Base-by-base conservation (phyloP, 2,888 invertebrate genomes). In the Xestia sexstrigata region DNA sequence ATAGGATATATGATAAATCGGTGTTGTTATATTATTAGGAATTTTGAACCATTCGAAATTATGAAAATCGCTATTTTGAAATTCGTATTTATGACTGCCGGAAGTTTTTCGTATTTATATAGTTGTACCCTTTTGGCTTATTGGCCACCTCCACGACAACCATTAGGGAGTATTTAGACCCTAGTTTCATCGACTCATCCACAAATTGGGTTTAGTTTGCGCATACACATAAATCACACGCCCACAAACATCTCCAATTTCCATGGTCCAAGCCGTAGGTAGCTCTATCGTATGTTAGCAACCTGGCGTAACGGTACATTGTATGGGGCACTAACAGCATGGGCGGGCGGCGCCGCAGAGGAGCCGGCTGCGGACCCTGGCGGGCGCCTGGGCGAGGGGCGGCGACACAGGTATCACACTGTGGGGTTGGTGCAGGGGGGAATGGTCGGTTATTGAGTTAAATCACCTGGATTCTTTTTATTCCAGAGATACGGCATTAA, bases 311-410 rank as follows among this genome's bases (percentile, higher is more conserved):
- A 88, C 88, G 93, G 93, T 92, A 92, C 88, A 91, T 79, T 92
- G 87, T 89, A 84, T 85, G 87, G 93, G 95, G 94, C 95, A 97
- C 97, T 97, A 97, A 97, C 97, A 97, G 97, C 97, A 97, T 97
- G 97, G 96, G 93, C 94, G 94, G 93, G 93, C 93, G 91, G 93
- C 95, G 93, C 95, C 96, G 93, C 95, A 97, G 92, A 95, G 97
- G 95, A 90, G 93, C 77, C 96, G 95, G 92, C 95, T 97, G 93
- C 95, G 96, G 55, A 92, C 90, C 75, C 94, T 93, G 87, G 95
- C 96, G 89, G 92, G 94, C 81, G 92, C 89, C 85, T 95, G 96
- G 94, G 95, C 92, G 83, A 91, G 92, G 82, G 81, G 81, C 87
- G 81, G 82, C 81, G 17, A 75, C 68, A 55, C 92, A 95, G 95